Evolutionary conservation across 23 tunicate species (phyloP).

Genomic region (Styela clava): DNA sequence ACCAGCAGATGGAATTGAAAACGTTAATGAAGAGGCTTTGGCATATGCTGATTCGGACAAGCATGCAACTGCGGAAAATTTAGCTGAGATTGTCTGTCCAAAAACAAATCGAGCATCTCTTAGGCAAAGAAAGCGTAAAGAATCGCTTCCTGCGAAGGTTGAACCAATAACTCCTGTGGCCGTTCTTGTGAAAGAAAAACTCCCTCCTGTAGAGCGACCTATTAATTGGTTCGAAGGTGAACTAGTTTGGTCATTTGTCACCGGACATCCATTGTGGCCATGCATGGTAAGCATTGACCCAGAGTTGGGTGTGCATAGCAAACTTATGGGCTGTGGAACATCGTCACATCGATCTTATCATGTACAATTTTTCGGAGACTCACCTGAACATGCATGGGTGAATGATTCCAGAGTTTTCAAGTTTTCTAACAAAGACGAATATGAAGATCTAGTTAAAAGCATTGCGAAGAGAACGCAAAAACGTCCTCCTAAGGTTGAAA

Average conservation of each 20-base stretch:
- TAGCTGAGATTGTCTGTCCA: too few relatives aligned
- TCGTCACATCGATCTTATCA: constrained; percentile 48
- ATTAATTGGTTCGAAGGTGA: constrained; percentile 41
- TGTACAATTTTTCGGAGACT: constrained; percentile 79
- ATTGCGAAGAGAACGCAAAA: constrained; percentile 24
- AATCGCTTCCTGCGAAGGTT: not conserved
- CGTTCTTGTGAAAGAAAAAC: constrained; percentile 13
- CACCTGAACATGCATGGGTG: constrained; percentile 88
- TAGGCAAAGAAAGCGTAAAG: not conserved
- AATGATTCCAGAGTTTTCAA: constrained; percentile 47
- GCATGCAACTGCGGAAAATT: too few relatives aligned
- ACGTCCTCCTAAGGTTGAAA: constrained; percentile 27
- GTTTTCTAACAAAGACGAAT: constrained; percentile 42
- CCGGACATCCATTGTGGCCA: constrained; percentile 88
- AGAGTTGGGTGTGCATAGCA: constrained; percentile 31
- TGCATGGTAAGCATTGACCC: constrained; percentile 66
- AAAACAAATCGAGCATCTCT: not conserved
- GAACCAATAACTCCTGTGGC: not conserved
- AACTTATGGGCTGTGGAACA: constrained; percentile 35
- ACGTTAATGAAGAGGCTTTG: too few relatives aligned
- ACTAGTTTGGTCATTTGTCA: constrained; percentile 73
- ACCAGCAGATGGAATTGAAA: too few relatives aligned
- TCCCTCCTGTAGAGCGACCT: constrained; percentile 38
- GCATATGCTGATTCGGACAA: too few relatives aligned
- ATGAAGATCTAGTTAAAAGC: constrained; percentile 29